Evolutionary conservation across 2,888 invertebrate genomes (phyloP), one percentile per base, ranked within the genome.

Genomic region (Dichetophora obliterata): DNA sequence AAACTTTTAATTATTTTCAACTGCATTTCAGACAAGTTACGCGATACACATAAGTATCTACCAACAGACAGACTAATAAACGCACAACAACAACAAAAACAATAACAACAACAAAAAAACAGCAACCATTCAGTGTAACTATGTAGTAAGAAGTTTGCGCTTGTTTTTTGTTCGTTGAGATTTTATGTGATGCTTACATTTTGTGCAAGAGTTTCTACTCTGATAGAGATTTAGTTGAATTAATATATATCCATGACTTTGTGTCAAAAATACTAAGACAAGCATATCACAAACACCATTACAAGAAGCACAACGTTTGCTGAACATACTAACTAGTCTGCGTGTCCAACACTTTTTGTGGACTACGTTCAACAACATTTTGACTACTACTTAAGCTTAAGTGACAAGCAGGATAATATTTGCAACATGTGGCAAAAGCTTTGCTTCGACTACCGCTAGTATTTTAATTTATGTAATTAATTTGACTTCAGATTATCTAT

Each of bases 1-100:
- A n/a, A 72, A 72, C 22, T 72, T 72, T 72, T 48, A 72, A 61
- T 72, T 61, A 72, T 61, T 72, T 72, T 63, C 57, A 71, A 61
- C 61, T 48, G 59, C 50, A 72, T 61, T 61, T 34, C 22, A 37
- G 24, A 59, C 31, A 66, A 66, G 43, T 66, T 43, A 37, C 19
- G 27, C 14, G 27, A 59, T 59, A 27, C 27, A 43, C 11, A 43
- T 14, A 43, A 43, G 43, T 43, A 43, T 43, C 43, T 59, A 59
- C 27, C 22, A 59, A 59, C 22, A 24, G 57, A 43, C 43, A 11
- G 43, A 43, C 43, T 43, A 43, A 43, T 43, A 59, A 24, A 19
- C 24, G 27, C 8, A 48, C 66, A 59, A 59, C 59, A 59, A 59
- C 59, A 59, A 59, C 59, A 59, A 31, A 19, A 31, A 59, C 24